Evolutionary conservation across 2,888 invertebrate genomes (phyloP), one percentile per base, ranked within the genome.

Genomic region (Acleris holmiana): DNA sequence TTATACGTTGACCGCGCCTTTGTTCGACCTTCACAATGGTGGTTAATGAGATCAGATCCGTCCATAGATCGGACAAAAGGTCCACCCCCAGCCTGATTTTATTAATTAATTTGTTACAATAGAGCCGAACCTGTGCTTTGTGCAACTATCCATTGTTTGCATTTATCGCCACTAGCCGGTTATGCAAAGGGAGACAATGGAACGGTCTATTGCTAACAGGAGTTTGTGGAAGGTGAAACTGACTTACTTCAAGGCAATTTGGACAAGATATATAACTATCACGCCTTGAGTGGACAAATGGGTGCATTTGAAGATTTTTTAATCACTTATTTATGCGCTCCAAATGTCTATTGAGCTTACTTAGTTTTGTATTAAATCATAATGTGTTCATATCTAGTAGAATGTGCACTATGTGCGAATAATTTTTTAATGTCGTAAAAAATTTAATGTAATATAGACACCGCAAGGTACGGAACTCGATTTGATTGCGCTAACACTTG

Each of bases 31-130:
- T 84, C 84, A 91, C 91, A 91, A 91, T 91, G 88, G 89, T 90
- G 85, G 87, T 89, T 91, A 91, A 91, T 91, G 91, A 91, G 91
- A 91, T 90, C 89, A 83, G 89, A 88, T 91, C 88, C 88, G 88
- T 88, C 86, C 86, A 81, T 71, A 73, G 69, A 75, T 80, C 82
- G 90, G 89, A 91, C 91, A 91, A 91, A 85, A 80, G 86, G 80
- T 80, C 75, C 80, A 76, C 82, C 86, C 76, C 76, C 71, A 63
- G 77, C 83, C 86, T 81, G 87, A 90, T 91, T 91, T 91, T 91
- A 91, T 91, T 91, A 91, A 91, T 91, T 91, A 91, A 91, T 89
- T 88, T 86, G 89, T 90, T 91, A 91, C 90, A 91, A 91, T 89
- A 79, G 90, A 86, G 83, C 82, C 82, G 76, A 83, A 87, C 88